These are phyloP conservation scores for Synodontis membranacea DNA, from an alignment of 2,113 vertebrate genomes.

Conservation along the genomic window DNA sequence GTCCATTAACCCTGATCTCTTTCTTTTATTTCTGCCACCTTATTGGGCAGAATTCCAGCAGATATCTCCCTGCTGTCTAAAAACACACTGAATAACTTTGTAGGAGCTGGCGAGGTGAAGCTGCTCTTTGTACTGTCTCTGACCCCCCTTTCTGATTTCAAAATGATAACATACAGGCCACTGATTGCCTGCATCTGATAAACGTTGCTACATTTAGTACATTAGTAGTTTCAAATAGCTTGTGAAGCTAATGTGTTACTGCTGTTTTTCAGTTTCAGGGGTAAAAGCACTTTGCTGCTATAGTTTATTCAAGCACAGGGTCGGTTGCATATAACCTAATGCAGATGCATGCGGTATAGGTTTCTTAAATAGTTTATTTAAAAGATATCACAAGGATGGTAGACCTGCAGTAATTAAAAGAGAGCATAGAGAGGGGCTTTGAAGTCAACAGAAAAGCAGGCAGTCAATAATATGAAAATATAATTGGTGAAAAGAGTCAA, in stretches of 20 bases:
- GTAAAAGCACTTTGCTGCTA: background rate
- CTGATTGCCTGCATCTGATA: background rate
- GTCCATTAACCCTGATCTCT: background rate
- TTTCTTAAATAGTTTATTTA: background rate
- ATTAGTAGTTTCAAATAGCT: background rate
- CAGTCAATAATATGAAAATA: too few species aligned
- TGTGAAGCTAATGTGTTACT: background rate
- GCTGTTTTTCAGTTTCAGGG: background rate
- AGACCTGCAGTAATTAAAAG: background rate
- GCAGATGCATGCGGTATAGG: background rate
- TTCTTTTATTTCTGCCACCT: slow-evolving; percentile 3
- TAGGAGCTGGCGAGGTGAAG: background rate
- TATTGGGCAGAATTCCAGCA: slow-evolving; percentile 13
- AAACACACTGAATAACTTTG: background rate
- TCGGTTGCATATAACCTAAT: background rate
- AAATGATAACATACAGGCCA: background rate
- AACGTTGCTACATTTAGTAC: background rate
- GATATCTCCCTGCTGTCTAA: background rate
- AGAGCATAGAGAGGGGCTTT: background rate
- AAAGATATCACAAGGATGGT: background rate
- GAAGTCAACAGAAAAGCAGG: background rate
- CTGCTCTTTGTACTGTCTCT: background rate
- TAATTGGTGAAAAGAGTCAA: too few species aligned
- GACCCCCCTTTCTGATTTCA: background rate
- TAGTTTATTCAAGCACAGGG: slow-evolving; percentile 2